Conservation (phyloP, 1,140 invertebrate genomes). For the Zaprionus vittiger region DNA sequence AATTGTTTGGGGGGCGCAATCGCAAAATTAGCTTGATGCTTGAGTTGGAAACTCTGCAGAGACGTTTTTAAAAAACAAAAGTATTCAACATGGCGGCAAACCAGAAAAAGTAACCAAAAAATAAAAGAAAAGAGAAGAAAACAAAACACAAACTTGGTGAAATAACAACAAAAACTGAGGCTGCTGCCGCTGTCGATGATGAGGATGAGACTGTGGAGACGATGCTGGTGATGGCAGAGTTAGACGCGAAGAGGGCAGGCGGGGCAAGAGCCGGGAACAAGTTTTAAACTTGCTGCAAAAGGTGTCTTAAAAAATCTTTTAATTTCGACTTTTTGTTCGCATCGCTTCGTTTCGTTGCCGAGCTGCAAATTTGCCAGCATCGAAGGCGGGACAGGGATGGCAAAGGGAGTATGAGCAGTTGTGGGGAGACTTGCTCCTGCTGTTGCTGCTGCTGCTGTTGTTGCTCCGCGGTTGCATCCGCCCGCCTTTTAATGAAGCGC, state of each 20-base stretch:
- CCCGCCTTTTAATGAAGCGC: constrained; percentile 84
- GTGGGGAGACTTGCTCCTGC: constrained; percentile 11
- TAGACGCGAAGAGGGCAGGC: constrained; percentile 32
- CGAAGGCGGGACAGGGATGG: constrained; percentile 22
- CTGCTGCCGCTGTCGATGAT: constrained; percentile 23
- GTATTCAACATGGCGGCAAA: constrained; percentile 81
- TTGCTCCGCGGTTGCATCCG: constrained; percentile 53
- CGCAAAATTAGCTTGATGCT: constrained; percentile 66
- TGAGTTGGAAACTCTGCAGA: constrained; percentile 48
- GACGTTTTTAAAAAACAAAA: constrained; percentile 69
- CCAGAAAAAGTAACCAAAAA: constrained; percentile 50
- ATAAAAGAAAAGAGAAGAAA: constrained; percentile 62
- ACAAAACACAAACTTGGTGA: constrained; percentile 30
- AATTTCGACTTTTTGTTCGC: constrained; percentile 66
- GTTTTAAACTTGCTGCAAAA: constrained; percentile 81
- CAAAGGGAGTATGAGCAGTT: background rate
- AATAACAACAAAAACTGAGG: constrained; percentile 47
- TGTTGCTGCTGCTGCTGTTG: constrained; percentile 23
- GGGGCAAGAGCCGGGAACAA: constrained; percentile 68
- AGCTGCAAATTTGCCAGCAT: constrained; percentile 75
- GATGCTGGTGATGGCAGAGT: constrained; percentile 53
- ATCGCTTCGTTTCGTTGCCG: constrained; percentile 35
- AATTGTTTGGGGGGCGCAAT: constrained; percentile 37
- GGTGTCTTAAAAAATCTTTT: constrained; percentile 82
- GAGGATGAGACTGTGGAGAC: constrained; percentile 31